Base-by-base conservation (phyloP, 2,888 invertebrate species). In the Pterostichus niger region DNA sequence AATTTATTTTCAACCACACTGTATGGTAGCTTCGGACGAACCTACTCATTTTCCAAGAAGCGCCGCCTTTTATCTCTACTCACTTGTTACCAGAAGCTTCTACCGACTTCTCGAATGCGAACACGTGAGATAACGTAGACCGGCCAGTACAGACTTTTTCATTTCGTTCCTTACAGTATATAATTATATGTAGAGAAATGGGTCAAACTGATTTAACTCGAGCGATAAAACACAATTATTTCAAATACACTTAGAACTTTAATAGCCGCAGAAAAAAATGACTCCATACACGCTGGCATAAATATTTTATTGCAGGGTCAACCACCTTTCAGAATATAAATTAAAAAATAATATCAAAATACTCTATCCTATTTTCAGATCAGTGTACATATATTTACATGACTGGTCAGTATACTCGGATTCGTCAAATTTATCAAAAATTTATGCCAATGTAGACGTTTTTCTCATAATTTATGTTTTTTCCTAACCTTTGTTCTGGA, bases 371-470 rank as follows among this genome's bases (percentile, higher is more conserved):
- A 52, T 52, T 11, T 52, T 52, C 9, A 52, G 6, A 5, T 52
- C 2, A 52, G 4, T 10, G 1, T 10, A 24, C 31, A 10, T 59
- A 31, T 24, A 59, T 59, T 5, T 11, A 9, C 24, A 59, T 24
- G 11, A 0, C 59, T 59, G 15, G n/a, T 1, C 54, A 54, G 59
- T 59, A 59, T 59, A 59, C n/a, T n/a, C n/a, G n/a, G n/a, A n/a
- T 59, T 59, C 59, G 59, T 59, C 59, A 59, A 59, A 59, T 59
- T 59, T 24, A 33, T 24, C 11, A 5, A 59, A 59, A 59, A 59
- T 59, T 59, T 59, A 59, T 59, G 59, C 59, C 31, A 13, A 31
- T 59, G 59, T 59, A 2, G 59, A 59, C 59, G 59, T 59, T 59
- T 56, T 59, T 6, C 17, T 15, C 59, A 24, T 59, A 59, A 59